These are phyloP conservation scores for Cyrtodaria siliqua DNA, from an alignment of 2,888 invertebrate genomes.

Conservation along the genomic window DNA sequence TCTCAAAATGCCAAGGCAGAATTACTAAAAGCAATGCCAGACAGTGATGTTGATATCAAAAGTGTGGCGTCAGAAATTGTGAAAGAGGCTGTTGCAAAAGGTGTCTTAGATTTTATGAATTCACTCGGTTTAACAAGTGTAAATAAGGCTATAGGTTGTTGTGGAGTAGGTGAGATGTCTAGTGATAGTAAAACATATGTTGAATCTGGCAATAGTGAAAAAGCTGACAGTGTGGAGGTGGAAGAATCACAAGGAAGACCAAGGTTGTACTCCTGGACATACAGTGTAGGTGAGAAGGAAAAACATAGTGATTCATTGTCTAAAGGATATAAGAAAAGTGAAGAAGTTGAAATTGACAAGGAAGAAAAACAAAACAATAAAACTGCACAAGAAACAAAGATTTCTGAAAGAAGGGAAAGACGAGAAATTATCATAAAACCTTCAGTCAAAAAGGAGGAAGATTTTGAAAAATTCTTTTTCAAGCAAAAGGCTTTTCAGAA, in stretches of 20 bases:
- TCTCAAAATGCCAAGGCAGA: neutral
- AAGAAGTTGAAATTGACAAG: conserved; percentile 12
- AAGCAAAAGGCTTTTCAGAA: conserved; percentile 40
- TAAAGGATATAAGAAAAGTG: neutral
- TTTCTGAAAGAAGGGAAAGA: neutral
- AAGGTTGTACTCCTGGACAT: too few relatives aligned
- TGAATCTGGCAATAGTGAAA: too few relatives aligned
- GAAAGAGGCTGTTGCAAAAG: conserved; percentile 1
- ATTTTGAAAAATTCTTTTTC: conserved; percentile 47
- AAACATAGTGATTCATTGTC: neutral
- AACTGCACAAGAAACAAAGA: too few relatives aligned
- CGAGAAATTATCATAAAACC: neutral
- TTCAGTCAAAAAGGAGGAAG: conserved; percentile 10
- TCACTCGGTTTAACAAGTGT: too few relatives aligned
- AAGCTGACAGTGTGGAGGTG: too few relatives aligned
- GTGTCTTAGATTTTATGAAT: neutral
- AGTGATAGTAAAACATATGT: too few relatives aligned
- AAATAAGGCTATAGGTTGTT: too few relatives aligned
- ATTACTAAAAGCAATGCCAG: neutral
- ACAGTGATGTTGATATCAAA: neutral
- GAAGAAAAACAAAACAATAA: conserved; percentile 3
- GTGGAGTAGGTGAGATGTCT: too few relatives aligned
- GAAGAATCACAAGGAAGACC: too few relatives aligned
- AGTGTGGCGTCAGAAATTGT: neutral
- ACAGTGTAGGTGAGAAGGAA: neutral